A percentile compares a stretch with the other conserved stretches of the same genome.
phyloP scores from a whole-genome alignment of 2,888 invertebrate species.

The Phaonia tiefii region DNA sequence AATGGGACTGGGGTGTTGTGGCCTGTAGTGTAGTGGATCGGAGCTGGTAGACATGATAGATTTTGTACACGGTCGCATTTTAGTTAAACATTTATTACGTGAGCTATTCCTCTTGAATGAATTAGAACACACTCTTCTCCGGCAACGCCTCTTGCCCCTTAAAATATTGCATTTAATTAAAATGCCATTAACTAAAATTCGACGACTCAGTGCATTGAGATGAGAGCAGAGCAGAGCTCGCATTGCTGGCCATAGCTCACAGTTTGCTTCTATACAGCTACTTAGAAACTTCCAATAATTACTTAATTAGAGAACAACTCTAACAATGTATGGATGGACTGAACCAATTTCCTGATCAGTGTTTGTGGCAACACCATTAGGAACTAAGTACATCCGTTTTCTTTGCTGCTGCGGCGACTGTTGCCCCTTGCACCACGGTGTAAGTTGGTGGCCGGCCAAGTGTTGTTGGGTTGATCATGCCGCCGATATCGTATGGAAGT shows the following conservation, averaged over 20 bases:
- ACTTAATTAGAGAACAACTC: constrained; percentile 52
- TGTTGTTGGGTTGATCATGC: background rate
- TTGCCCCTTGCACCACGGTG: background rate
- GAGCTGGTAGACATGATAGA: constrained; percentile 36
- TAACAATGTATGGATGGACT: too few relatives aligned
- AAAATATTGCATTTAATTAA: constrained; percentile 42
- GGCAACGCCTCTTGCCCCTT: constrained; percentile 1
- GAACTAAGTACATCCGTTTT: constrained; percentile 45
- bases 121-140: background rate
- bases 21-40: too few relatives aligned
- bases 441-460: background rate
- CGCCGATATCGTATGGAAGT: background rate
- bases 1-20: background rate
- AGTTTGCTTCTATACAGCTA: constrained; percentile 30
- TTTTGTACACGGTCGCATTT: constrained; percentile 39
- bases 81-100: constrained; percentile 11
- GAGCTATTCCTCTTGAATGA: constrained; percentile 48
- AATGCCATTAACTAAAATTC: constrained; percentile 43
- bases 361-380: constrained; percentile 36
- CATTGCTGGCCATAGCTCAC: constrained; percentile 20
- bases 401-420: background rate
- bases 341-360: constrained; percentile 35
- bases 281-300: constrained; percentile 49
- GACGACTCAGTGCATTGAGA: too few relatives aligned
- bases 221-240: too few relatives aligned